These are phyloP conservation scores for Zygaena filipendulae DNA, from an alignment of 2,888 invertebrate species.

Conservation along the genomic window DNA sequence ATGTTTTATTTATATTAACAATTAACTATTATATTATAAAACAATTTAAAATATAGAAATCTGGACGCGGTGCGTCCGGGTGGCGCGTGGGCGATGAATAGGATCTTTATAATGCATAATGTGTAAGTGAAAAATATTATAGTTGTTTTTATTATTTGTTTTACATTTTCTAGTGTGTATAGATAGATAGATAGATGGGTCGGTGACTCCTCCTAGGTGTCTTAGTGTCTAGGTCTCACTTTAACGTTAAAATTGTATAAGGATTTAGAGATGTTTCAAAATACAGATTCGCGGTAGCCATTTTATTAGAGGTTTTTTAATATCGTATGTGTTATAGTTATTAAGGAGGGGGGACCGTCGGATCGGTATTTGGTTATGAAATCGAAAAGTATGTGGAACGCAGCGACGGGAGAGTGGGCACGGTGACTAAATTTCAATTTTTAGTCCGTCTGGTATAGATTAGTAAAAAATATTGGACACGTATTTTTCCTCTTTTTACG, in stretches of 20 bases:
- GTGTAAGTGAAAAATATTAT: constrained; percentile 56
- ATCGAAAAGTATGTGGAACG: too few relatives aligned
- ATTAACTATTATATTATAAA: constrained; percentile 57
- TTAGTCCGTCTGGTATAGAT: too few relatives aligned
- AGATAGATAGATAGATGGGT: too few relatives aligned
- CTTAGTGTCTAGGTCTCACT: constrained; percentile 40
- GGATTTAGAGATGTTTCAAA: constrained; percentile 31
- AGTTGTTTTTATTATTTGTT: constrained; percentile 62
- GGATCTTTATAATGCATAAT: constrained; percentile 62
- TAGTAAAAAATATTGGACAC: too few relatives aligned
- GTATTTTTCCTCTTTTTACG: too few relatives aligned
- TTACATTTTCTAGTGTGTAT: constrained; percentile 30
- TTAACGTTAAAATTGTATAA: constrained; percentile 38
- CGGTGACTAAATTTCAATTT: too few relatives aligned
- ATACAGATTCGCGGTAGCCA: constrained; percentile 36
- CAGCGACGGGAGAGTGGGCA: too few relatives aligned
- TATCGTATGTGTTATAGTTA: constrained; percentile 35
- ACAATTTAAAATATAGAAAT: too few relatives aligned
- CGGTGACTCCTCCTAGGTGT: constrained; percentile 27
- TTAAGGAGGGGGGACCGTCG: too few relatives aligned
- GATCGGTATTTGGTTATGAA: too few relatives aligned
- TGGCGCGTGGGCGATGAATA: too few relatives aligned
- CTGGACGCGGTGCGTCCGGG: too few relatives aligned
- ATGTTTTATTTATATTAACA: constrained; percentile 49
- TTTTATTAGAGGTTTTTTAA: constrained; percentile 43